Percentiles rank a stretch among this genome's conserved stretches.
phyloP scores from a whole-genome alignment of 2,113 vertebrate genomes.

The Gambusia holbrooki region DNA sequence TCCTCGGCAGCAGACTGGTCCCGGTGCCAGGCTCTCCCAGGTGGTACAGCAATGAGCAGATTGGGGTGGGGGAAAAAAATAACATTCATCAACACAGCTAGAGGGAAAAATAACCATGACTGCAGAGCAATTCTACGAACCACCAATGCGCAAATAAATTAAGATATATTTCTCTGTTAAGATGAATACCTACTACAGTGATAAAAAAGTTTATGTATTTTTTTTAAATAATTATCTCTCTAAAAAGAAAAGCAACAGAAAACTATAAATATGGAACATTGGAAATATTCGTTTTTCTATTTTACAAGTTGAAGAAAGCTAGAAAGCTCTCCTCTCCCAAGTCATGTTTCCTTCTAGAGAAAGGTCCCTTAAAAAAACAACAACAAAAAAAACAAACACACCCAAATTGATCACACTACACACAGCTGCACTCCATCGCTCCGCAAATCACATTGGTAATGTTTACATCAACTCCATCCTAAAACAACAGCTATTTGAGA shows the following conservation, averaged over 20 bases:
- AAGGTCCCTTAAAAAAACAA: slow-evolving; percentile 65
- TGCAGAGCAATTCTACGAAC: slow-evolving; percentile 40
- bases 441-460: slow-evolving; percentile 58
- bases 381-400: slow-evolving; percentile 1
- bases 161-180: slow-evolving; percentile 48
- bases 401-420: slow-evolving; percentile 27
- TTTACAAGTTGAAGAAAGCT: slow-evolving; percentile 72
- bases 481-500: slow-evolving; percentile 45
- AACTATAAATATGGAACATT: slow-evolving; percentile 71
- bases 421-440: neutral
- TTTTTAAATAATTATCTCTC: slow-evolving; percentile 6
- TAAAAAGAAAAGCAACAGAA: slow-evolving; percentile 46
- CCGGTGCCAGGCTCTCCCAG: neutral
- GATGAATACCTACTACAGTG: slow-evolving; percentile 43
- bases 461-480: slow-evolving; percentile 48
- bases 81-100: slow-evolving; percentile 28
- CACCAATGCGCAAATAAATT: slow-evolving; percentile 68
- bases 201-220: slow-evolving; percentile 20
- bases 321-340: slow-evolving; percentile 63
- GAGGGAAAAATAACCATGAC: slow-evolving; percentile 28
- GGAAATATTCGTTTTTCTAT: slow-evolving; percentile 59
- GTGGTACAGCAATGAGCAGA: slow-evolving; percentile 16
- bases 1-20: neutral
- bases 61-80: neutral
- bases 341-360: slow-evolving; percentile 64